Conservation (phyloP, 2,797 vertebrate species). For the Melanotaenia parkinsoni region DNA sequence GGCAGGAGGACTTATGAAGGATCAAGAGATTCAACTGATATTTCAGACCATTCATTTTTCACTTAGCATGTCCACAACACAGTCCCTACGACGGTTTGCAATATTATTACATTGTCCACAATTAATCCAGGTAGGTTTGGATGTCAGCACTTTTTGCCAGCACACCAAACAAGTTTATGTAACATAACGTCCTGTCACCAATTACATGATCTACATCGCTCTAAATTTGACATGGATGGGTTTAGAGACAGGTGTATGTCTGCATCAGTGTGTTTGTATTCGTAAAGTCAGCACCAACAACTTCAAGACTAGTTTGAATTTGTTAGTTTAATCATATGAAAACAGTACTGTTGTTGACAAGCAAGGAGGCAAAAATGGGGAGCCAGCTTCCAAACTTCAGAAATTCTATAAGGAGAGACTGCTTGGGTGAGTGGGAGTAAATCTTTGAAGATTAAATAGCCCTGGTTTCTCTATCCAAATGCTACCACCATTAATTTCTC, state of each 20-base stretch:
- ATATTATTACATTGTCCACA: background rate
- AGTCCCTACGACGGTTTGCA: background rate
- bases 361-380: too few species aligned
- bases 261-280: background rate
- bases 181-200: background rate
- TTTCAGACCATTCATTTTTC: background rate
- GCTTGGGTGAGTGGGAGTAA: background rate
- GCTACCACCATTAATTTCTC: background rate
- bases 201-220: background rate
- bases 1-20: background rate
- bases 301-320: background rate
- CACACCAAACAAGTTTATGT: background rate
- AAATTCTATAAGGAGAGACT: background rate
- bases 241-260: background rate
- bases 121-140: background rate
- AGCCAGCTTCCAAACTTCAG: background rate
- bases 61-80: background rate
- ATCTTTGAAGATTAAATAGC: background rate
- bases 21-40: background rate
- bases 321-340: background rate
- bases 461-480: background rate
- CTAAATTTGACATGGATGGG: background rate
- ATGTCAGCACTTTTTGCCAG: background rate
- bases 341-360: background rate
- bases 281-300: background rate